These are phyloP conservation scores for Ceuthmochares aereus DNA, from an alignment of 2,113 vertebrate species.

Conservation along the genomic window DNA sequence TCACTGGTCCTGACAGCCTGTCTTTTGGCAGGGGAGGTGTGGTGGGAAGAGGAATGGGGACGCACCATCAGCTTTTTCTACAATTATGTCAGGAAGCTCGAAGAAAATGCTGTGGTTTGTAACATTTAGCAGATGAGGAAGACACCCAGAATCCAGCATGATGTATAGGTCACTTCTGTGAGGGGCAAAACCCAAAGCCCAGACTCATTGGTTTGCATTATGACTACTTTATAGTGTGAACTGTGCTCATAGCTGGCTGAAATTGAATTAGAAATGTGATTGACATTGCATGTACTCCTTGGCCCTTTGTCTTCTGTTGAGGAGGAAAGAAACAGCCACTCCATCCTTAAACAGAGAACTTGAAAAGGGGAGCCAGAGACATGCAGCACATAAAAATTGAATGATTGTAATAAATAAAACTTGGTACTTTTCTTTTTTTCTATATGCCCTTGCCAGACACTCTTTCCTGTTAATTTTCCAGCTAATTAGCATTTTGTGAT, in stretches of 20 bases:
- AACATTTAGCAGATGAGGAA: background rate
- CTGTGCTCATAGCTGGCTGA: background rate
- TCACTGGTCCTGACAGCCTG: background rate
- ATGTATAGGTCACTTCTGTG: background rate
- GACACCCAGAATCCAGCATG: background rate
- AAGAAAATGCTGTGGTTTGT: background rate
- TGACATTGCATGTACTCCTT: background rate
- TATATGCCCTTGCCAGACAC: background rate
- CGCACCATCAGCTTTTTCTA: background rate
- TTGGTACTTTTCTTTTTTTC: background rate
- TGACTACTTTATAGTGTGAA: background rate
- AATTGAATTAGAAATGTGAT: background rate
- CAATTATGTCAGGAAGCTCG: background rate
- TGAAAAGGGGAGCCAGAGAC: background rate
- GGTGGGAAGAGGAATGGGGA: fast-evolving
- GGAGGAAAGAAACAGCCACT: background rate
- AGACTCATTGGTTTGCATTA: background rate
- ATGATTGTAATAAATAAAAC: background rate
- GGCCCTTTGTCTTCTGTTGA: background rate
- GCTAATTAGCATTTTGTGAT: conserved; percentile 28
- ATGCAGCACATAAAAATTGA: background rate
- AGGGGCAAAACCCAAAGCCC: background rate
- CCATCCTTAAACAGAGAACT: background rate
- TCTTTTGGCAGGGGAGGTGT: background rate
- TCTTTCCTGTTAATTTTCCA: background rate